Percentiles rank a stretch among this genome's conserved stretches.
These are phyloP conservation scores for Avahi laniger DNA, from an alignment of 2,797 vertebrate genomes.

Conservation along the genomic window DNA sequence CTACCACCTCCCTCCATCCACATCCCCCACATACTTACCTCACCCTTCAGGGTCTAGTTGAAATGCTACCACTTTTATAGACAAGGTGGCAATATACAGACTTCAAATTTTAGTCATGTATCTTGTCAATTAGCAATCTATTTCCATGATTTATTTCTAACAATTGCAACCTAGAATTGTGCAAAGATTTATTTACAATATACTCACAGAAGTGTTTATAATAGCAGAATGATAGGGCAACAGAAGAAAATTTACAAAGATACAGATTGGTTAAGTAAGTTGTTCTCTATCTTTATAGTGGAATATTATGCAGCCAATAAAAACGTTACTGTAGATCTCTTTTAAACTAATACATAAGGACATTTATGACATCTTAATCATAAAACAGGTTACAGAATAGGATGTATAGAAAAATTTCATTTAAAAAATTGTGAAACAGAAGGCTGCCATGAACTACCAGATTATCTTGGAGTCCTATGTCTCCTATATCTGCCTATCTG, in stretches of 20 bases:
- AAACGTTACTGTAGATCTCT: neutral
- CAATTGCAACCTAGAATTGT: neutral
- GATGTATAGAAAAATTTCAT: neutral
- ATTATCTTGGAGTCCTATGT: neutral
- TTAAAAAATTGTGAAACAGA: neutral
- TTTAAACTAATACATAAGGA: neutral
- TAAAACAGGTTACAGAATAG: neutral
- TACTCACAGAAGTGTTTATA: neutral
- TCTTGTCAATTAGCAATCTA: neutral
- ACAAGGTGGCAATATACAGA: neutral
- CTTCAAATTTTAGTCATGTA: constrained; percentile 23
- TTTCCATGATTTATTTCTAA: neutral
- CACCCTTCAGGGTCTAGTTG: neutral
- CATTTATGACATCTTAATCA: neutral
- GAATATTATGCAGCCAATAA: neutral
- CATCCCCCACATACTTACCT: neutral
- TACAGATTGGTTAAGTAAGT: neutral
- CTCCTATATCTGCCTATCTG: neutral
- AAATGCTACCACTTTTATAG: neutral
- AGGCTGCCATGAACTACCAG: neutral
- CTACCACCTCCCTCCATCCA: neutral
- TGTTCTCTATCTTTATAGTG: neutral
- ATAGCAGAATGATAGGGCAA: neutral
- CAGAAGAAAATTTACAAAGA: constrained; percentile 12
- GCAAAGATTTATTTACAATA: neutral